Evolutionary conservation across 2,113 vertebrate species (phyloP).

Genomic region (Cranoglanis bouderius): DNA sequence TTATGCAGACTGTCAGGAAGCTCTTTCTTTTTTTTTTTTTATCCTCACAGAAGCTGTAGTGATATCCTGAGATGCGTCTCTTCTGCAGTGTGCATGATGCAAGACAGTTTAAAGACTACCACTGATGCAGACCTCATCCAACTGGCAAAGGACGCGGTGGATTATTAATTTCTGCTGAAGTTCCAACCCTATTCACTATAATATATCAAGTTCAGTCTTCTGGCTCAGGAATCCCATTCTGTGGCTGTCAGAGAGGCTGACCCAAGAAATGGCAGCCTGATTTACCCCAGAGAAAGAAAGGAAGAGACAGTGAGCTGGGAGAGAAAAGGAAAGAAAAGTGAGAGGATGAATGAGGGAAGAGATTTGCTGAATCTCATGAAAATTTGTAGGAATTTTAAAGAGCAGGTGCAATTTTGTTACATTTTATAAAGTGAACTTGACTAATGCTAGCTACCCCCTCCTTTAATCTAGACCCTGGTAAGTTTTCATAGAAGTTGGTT

Average conservation of each 20-base stretch:
- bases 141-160: not conserved
- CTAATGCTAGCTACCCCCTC: not conserved
- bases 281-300: not conserved
- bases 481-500: not conserved
- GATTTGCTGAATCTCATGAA: not conserved
- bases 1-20: not conserved
- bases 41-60: not conserved
- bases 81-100: not conserved
- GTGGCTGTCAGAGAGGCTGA: slow-evolving; percentile 76
- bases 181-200: slow-evolving; percentile 63
- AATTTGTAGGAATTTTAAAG: not conserved
- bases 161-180: slow-evolving; percentile 30
- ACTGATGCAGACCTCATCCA: not conserved
- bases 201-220: slow-evolving; percentile 71
- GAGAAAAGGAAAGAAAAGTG: not conserved
- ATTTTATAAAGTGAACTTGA: not conserved
- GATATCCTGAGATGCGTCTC: not conserved
- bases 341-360: not conserved
- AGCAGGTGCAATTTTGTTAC: not conserved
- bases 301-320: not conserved
- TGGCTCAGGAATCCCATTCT: slow-evolving; percentile 79
- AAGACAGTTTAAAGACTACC: not conserved
- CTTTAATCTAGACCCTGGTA: not conserved
- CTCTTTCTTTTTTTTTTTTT: not conserved
- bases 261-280: not conserved